A percentile compares a stretch with the other conserved stretches of the same genome.
Conservation (phyloP, 2,113 vertebrate genomes). For the Isichthys henryi region DNA sequence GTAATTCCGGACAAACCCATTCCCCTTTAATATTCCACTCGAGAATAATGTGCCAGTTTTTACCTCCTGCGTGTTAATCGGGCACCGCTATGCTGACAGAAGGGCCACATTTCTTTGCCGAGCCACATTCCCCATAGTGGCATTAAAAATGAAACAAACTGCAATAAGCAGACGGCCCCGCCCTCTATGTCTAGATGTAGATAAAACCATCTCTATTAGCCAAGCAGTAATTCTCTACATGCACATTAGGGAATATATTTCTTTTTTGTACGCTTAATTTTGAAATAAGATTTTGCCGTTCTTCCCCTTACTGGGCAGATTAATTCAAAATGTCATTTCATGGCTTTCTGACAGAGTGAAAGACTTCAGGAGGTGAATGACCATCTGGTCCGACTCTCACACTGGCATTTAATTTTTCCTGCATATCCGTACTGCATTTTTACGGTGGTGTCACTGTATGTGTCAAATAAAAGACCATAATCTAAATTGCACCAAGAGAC, state of each 20-base stretch:
- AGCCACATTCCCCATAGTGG: not conserved
- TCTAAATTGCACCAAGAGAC: not conserved
- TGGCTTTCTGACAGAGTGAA: not conserved
- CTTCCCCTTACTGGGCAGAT: not conserved
- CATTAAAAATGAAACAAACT: conserved; percentile 15
- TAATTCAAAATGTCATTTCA: conserved; percentile 3
- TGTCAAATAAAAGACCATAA: not conserved
- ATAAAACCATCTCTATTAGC: not conserved
- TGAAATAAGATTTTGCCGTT: not conserved
- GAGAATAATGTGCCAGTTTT: not conserved
- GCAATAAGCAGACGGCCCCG: not conserved
- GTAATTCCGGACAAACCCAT: not conserved
- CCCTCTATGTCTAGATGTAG: not conserved
- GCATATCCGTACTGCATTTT: not conserved
- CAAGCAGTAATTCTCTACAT: not conserved
- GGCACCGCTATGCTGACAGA: not conserved
- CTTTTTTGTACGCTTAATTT: not conserved
- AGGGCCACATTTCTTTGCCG: not conserved
- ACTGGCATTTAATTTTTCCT: not conserved
- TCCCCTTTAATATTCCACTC: not conserved
- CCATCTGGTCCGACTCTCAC: not conserved
- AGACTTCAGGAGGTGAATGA: not conserved
- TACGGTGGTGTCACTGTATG: not conserved
- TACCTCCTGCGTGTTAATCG: not conserved
- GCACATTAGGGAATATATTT: not conserved